A percentile compares a stretch with the other conserved stretches of the same genome.
Conservation (phyloP, 2,797 vertebrate species). For the Oreonectes daqikongensis region DNA sequence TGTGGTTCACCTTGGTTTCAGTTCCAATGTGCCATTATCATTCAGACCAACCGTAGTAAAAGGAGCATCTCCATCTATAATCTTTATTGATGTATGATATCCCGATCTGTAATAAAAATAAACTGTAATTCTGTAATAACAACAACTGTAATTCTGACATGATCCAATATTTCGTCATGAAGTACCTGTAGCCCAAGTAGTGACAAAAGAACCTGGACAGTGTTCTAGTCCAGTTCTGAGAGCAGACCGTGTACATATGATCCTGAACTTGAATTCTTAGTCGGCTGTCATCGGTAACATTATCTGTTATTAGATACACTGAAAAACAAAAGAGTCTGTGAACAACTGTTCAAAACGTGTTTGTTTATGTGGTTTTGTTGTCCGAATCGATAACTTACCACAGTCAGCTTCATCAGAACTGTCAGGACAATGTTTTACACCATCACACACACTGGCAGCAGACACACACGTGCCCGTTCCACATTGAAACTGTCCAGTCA, state of each 20-base stretch:
- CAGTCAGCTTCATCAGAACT: constrained; percentile 52
- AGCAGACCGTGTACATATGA: constrained; percentile 76
- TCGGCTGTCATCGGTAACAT: constrained; percentile 61
- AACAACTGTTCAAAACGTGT: not conserved
- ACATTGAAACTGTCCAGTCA: constrained; percentile 77
- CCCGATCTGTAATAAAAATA: constrained; percentile 69
- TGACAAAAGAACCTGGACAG: constrained; percentile 80
- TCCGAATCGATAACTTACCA: constrained; percentile 34
- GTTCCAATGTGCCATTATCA: constrained; percentile 68
- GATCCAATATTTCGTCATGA: not conserved
- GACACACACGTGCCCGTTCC: constrained; percentile 79
- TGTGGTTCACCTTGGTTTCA: constrained; percentile 75
- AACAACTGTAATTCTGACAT: not conserved
- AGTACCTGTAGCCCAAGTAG: constrained; percentile 79
- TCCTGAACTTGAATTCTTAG: constrained; percentile 77
- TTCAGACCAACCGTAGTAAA: constrained; percentile 73
- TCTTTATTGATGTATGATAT: constrained; percentile 59
- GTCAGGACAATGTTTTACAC: constrained; percentile 39
- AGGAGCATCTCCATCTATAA: constrained; percentile 69
- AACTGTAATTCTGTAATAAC: no score
- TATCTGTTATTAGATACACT: constrained; percentile 68
- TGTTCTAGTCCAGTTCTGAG: constrained; percentile 75
- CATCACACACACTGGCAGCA: constrained; percentile 72
- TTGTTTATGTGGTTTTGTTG: constrained; percentile 1
- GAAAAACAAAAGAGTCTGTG: constrained; percentile 9